Base-by-base conservation (phyloP, 2,888 invertebrate genomes). In the Chymomyza caudatula region DNA sequence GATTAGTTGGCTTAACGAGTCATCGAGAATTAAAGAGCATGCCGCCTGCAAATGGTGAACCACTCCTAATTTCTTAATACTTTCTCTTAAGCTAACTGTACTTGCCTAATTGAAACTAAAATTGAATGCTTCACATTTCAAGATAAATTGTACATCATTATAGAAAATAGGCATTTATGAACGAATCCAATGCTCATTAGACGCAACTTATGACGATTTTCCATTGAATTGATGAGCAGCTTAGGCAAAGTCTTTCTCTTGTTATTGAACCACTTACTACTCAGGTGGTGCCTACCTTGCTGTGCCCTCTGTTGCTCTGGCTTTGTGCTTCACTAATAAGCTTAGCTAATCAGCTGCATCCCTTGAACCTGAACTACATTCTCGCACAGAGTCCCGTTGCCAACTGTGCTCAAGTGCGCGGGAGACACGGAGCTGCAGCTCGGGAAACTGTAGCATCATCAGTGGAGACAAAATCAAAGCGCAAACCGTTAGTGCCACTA, bases 301-400 rank as follows among this genome's bases (percentile, higher is more conserved):
- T 47, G 47, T 47, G 47, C 29, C 29, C 29, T 11, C 29, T 37
- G 29, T 2, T 11, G 29, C 29, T 11, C 29, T 37, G 8, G 29
- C 29, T 47, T 13, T 47, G 47, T 47, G 47, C 19, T 15, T 47
- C 47, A n/a, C 20, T 59, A 60, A 65, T 56, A 71, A 71, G 54
- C 44, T 42, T 56, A 73, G 71, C 71, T 71, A 71, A 71, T 71
- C 71, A 71, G 69, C 44, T 57, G 19, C 22, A n/a, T 60, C 68
- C 73, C 67, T 71, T 52, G 47, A 73, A 73, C 61, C n/a, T 19
- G 19, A 47, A 47, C n/a, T 47, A 19, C 19, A 11, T 11, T 47
- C 4, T 15, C 47, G 47, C 47, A 47, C 29, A 37, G 2, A 37
- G 2, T 8, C 29, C 29, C 29, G 29, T 37, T 4, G 29, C 29